Percentiles rank a stretch among this genome's conserved stretches.
Evolutionary conservation across 35 echinoderm and acorn worm genomes (phyloP).

Genomic region (Diadema setosum): DNA sequence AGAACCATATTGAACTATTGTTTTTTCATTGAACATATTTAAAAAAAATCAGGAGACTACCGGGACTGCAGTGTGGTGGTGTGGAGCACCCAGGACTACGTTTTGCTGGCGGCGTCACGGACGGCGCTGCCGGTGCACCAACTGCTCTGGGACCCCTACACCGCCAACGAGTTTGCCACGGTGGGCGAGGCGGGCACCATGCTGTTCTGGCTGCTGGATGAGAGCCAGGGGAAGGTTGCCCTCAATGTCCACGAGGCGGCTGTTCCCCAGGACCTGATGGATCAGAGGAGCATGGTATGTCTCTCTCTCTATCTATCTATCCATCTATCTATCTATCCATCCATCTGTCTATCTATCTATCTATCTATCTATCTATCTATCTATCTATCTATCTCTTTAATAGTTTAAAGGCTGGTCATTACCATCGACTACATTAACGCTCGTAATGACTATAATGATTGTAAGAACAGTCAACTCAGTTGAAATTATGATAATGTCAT

Average conservation of each 20-base stretch:
- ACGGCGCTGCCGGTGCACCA: slow-evolving; percentile 84
- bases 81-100: slow-evolving; percentile 92
- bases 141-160: slow-evolving; percentile 90
- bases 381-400: no score
- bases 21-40: no score
- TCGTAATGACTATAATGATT: no score
- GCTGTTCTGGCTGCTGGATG: slow-evolving; percentile 96
- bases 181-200: slow-evolving; percentile 87
- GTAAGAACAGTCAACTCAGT: no score
- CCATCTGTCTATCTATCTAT: no score
- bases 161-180: slow-evolving; percentile 85
- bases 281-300: slow-evolving; percentile 68
- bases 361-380: no score
- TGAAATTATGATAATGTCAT: no score
- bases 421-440: no score
- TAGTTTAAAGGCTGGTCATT: no score
- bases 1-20: no score
- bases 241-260: slow-evolving; percentile 91
- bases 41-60: slow-evolving; percentile 98
- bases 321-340: no score
- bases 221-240: slow-evolving; percentile 71
- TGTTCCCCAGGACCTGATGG: slow-evolving; percentile 79
- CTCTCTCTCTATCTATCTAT: no score
- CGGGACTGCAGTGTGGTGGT: slow-evolving; percentile 79
- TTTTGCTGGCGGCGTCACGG: slow-evolving; percentile 76